phyloP scores from a whole-genome alignment of 2,888 invertebrate genomes.

The Tanypteryx hageni region DNA sequence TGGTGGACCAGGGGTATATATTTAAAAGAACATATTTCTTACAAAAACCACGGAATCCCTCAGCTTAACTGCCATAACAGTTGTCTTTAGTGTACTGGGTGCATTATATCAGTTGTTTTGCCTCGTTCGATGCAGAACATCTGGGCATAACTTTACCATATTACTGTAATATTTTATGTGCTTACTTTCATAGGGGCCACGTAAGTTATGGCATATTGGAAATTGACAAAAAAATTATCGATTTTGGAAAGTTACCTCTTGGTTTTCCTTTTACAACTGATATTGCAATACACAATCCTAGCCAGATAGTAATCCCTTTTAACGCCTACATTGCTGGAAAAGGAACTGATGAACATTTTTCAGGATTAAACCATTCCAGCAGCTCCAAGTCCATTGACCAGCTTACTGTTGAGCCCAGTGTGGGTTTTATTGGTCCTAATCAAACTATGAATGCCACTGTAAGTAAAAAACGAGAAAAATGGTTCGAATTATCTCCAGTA shows the following conservation, averaged over 20 bases:
- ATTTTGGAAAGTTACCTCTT: conserved; percentile 69
- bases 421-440: conserved; percentile 76
- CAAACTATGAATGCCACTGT: conserved; percentile 76
- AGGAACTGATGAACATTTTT: conserved; percentile 77
- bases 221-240: not conserved
- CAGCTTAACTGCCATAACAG: no score
- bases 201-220: not conserved
- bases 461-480: conserved; percentile 62
- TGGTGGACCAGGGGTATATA: no score
- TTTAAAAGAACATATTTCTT: no score
- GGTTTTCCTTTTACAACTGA: conserved; percentile 77
- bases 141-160: not conserved
- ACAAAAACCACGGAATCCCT: no score
- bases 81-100: not conserved
- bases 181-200: not conserved
- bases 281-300: conserved; percentile 78
- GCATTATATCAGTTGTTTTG: not conserved
- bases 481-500: not conserved
- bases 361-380: conserved; percentile 74
- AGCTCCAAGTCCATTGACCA: conserved; percentile 78
- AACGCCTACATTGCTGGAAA: conserved; percentile 77
- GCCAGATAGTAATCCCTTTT: conserved; percentile 78
- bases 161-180: not conserved
- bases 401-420: conserved; percentile 76
- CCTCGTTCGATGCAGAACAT: not conserved